These are phyloP conservation scores for Echeneis naucrates DNA, from an alignment of 2,797 vertebrate species.

Conservation along the genomic window DNA sequence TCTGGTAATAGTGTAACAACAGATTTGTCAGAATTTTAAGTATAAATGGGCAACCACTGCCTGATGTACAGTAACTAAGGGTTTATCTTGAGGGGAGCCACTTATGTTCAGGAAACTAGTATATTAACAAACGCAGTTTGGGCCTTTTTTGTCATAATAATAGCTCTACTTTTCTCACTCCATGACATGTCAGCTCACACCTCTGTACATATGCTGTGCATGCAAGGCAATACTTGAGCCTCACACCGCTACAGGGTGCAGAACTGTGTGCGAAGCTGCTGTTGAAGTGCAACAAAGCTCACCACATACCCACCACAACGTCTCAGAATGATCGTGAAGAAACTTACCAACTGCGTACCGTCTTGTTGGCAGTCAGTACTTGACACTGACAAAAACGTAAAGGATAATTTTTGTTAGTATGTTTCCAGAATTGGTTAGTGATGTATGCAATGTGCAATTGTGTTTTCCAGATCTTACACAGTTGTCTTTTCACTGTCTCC, in stretches of 20 bases:
- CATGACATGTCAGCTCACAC: neutral
- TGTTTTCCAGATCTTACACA: conserved; percentile 16
- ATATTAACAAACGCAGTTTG: too few species aligned
- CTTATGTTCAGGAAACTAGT: too few species aligned
- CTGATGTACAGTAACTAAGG: too few species aligned
- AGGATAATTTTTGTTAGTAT: neutral
- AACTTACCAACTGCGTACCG: conserved; percentile 8
- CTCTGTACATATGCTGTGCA: neutral
- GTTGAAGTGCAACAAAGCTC: neutral
- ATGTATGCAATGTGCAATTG: neutral
- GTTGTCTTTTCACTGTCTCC: neutral
- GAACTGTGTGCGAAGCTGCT: too few species aligned
- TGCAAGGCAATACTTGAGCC: neutral
- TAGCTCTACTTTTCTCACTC: too few species aligned
- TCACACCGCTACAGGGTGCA: too few species aligned
- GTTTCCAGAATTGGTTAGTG: neutral
- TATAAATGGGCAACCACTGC: too few species aligned
- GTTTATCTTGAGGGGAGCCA: too few species aligned
- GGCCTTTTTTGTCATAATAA: too few species aligned
- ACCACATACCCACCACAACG: neutral
- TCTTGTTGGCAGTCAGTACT: neutral
- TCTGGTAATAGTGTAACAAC: too few species aligned
- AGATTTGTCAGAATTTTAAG: too few species aligned
- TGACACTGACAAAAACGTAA: conserved; percentile 1
- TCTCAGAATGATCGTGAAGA: neutral